These are phyloP conservation scores for Nemoura dubitans DNA, from an alignment of 2,888 invertebrate genomes.

Conservation along the genomic window DNA sequence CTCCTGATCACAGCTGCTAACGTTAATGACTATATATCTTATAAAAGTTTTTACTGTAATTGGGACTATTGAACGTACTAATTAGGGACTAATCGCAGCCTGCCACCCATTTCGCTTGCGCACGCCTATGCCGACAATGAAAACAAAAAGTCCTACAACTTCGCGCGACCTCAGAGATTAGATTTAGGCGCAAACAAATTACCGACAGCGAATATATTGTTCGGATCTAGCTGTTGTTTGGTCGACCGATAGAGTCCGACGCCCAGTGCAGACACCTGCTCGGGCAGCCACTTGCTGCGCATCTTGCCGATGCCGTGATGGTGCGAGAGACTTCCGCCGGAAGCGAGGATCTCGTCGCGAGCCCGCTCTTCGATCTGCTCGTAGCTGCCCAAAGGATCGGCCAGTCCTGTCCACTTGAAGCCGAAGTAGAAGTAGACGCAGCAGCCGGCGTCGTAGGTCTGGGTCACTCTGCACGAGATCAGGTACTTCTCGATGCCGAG, in stretches of 20 bases:
- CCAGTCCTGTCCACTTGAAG: conserved; percentile 70
- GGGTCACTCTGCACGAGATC: conserved; percentile 88
- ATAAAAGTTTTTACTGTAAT: too few relatives aligned
- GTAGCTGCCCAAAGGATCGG: conserved; percentile 80
- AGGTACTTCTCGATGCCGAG: conserved; percentile 70
- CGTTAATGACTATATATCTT: too few relatives aligned
- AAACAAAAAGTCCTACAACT: background rate
- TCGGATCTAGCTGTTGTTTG: conserved; percentile 89
- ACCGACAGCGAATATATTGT: conserved; percentile 91
- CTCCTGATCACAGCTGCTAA: too few relatives aligned
- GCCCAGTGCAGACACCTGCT: conserved; percentile 85
- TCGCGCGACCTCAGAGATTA: conserved; percentile 1
- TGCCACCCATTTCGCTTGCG: too few relatives aligned
- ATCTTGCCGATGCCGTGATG: conserved; percentile 97
- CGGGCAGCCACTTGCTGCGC: conserved; percentile 85
- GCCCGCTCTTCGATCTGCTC: conserved; percentile 89
- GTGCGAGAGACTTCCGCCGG: conserved; percentile 92
- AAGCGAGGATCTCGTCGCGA: conserved; percentile 89
- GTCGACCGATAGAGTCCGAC: conserved; percentile 80
- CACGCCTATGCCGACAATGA: too few relatives aligned
- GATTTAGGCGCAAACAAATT: conserved; percentile 71
- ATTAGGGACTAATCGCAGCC: too few relatives aligned
- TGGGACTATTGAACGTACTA: too few relatives aligned
- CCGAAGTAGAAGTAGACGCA: conserved; percentile 96
- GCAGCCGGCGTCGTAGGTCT: conserved; percentile 97